phyloP scores from a whole-genome alignment of 1,140 invertebrate genomes.

The Drosophila busckii region DNA sequence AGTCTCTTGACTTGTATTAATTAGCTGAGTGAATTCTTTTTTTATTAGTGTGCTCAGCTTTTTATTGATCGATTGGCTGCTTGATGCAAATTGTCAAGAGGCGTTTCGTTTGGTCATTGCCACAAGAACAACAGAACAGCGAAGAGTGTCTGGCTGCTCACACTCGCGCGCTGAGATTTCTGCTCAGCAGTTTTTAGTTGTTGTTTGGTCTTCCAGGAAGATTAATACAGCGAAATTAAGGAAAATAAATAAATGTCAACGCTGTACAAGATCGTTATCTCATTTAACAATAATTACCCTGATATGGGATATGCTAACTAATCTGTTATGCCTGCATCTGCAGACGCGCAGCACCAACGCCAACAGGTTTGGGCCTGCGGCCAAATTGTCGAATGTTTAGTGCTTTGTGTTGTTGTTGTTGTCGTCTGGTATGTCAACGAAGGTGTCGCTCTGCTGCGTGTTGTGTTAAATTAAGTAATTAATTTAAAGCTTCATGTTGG shows the following conservation, averaged over 20 bases:
- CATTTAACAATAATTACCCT: slow-evolving; percentile 79
- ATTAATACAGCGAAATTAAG: slow-evolving; percentile 79
- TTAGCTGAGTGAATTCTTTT: slow-evolving; percentile 30
- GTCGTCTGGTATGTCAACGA: slow-evolving; percentile 41
- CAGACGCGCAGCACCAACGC: slow-evolving; percentile 16
- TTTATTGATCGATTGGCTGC: slow-evolving; percentile 59
- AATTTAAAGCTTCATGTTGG: slow-evolving; percentile 73
- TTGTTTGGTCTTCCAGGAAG: slow-evolving; percentile 75
- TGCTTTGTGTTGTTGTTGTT: slow-evolving; percentile 63
- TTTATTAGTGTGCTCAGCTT: neutral
- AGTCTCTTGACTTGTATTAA: slow-evolving; percentile 28
- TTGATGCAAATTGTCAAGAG: slow-evolving; percentile 69
- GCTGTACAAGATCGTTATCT: slow-evolving; percentile 78
- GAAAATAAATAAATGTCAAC: slow-evolving; percentile 79
- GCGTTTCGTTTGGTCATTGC: slow-evolving; percentile 30
- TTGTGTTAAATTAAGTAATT: slow-evolving; percentile 78
- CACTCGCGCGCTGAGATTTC: slow-evolving; percentile 23
- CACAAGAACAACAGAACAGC: slow-evolving; percentile 10
- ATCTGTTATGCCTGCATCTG: slow-evolving; percentile 70
- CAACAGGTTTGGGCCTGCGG: slow-evolving; percentile 51
- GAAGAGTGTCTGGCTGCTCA: too few relatives aligned
- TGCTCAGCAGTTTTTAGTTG: slow-evolving; percentile 23
- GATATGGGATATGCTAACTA: slow-evolving; percentile 79
- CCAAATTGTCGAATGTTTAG: slow-evolving; percentile 49
- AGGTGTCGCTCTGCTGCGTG: slow-evolving; percentile 59